These are phyloP conservation scores for Drosophila nigricruria DNA, from an alignment of 2,888 invertebrate genomes.

Conservation along the genomic window DNA sequence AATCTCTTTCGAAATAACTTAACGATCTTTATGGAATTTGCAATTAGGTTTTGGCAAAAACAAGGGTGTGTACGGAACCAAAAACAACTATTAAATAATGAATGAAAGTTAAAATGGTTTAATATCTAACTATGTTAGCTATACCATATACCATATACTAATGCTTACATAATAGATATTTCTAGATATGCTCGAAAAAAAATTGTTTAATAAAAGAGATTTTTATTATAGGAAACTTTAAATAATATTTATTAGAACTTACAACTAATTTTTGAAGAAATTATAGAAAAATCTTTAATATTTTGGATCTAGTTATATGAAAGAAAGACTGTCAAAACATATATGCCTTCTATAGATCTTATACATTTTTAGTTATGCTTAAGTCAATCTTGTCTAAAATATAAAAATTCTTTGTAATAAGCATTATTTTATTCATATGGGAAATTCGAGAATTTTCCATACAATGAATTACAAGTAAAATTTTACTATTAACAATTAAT, in stretches of 20 bases:
- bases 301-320: too few species aligned
- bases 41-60: constrained; percentile 9
- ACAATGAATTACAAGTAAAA: too few species aligned
- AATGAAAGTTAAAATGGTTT: neutral
- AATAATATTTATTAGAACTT: too few species aligned
- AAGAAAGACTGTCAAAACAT: too few species aligned
- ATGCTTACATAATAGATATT: constrained; percentile 2
- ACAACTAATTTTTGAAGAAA: neutral
- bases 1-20: constrained; percentile 5
- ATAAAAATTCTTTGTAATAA: neutral
- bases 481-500: neutral
- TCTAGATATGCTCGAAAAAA: constrained; percentile 2
- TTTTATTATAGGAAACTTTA: too few species aligned
- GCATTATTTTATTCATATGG: neutral
- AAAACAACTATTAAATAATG: constrained; percentile 4
- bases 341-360: neutral
- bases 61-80: constrained; percentile 5
- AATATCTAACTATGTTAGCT: neutral
- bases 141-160: neutral
- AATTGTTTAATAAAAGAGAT: too few species aligned
- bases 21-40: constrained; percentile 7
- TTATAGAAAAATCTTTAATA: too few species aligned
- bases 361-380: neutral
- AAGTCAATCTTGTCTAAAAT: neutral
- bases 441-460: neutral